These are phyloP conservation scores for Erebia aethiops DNA, from an alignment of 2,888 invertebrate species.

Conservation along the genomic window DNA sequence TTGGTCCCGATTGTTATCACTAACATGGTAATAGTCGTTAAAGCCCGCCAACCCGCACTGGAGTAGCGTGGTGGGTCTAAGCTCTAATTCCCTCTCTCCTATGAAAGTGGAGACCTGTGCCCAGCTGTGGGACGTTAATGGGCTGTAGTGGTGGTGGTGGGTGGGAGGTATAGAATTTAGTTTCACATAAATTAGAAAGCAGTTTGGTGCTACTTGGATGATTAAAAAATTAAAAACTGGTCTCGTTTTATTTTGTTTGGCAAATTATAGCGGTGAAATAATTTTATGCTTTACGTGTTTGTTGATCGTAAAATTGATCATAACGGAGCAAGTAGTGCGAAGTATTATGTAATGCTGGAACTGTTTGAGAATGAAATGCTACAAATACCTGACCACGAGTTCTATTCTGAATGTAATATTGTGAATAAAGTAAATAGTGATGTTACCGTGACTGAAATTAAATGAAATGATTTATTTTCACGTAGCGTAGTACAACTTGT, in stretches of 20 bases:
- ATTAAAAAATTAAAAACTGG: conserved; percentile 14
- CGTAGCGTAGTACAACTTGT: too few relatives aligned
- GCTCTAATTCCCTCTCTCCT: too few relatives aligned
- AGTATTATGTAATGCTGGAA: conserved; percentile 2
- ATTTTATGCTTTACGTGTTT: conserved; percentile 3
- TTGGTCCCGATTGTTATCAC: too few relatives aligned
- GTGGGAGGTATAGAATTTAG: neutral
- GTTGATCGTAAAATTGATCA: conserved; percentile 7
- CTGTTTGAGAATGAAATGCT: neutral
- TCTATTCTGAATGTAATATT: neutral
- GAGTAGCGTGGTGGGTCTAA: too few relatives aligned
- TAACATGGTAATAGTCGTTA: too few relatives aligned
- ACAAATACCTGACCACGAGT: neutral
- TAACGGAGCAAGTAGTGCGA: conserved; percentile 1
- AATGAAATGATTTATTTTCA: too few relatives aligned
- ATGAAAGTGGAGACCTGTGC: too few relatives aligned
- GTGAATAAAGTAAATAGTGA: too few relatives aligned
- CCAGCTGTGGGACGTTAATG: too few relatives aligned
- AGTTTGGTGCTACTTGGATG: conserved; percentile 3
- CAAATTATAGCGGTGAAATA: conserved; percentile 8
- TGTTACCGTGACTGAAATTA: too few relatives aligned
- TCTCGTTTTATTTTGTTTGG: conserved; percentile 8
- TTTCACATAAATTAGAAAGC: conserved; percentile 23
- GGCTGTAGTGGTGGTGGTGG: too few relatives aligned
- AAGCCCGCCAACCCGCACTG: too few relatives aligned